phyloP scores from a whole-genome alignment of 2,113 vertebrate species.

The Rhinichthys klamathensis region DNA sequence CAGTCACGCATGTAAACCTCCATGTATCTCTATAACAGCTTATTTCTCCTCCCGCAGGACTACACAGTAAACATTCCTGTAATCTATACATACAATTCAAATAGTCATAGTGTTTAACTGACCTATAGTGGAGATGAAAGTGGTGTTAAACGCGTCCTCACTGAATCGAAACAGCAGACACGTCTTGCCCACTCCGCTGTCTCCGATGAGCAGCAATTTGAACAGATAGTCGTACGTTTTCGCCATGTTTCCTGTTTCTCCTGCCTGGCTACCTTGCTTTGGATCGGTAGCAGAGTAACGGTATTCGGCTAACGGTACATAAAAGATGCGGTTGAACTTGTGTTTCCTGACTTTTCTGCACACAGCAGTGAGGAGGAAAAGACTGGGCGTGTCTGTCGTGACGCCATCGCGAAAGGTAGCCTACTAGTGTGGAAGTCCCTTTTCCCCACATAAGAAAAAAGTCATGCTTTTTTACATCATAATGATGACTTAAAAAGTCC shows the following conservation, averaged over 20 bases:
- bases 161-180: conserved; percentile 83
- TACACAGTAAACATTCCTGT: not conserved
- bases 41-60: not conserved
- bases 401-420: not conserved
- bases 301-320: conserved; percentile 39
- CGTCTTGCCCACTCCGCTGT: conserved; percentile 82
- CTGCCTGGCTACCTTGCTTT: conserved; percentile 3
- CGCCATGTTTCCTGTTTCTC: conserved; percentile 67
- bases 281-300: conserved; percentile 35
- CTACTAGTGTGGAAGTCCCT: too few relatives aligned
- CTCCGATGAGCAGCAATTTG: conserved; percentile 78
- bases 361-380: conserved; percentile 32
- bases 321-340: conserved; percentile 32
- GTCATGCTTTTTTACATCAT: too few relatives aligned
- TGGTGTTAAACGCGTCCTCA: conserved; percentile 82
- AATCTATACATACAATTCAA: not conserved
- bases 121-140: conserved; percentile 85
- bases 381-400: conserved; percentile 28
- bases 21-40: not conserved
- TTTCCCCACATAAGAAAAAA: too few relatives aligned
- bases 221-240: conserved; percentile 81
- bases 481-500: too few relatives aligned
- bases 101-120: conserved; percentile 44
- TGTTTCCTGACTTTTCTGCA: conserved; percentile 9
- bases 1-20: not conserved